Evolutionary conservation across 2,888 invertebrate species (phyloP), one percentile per base, ranked within the genome.

Genomic region (Anorthoa munda): DNA sequence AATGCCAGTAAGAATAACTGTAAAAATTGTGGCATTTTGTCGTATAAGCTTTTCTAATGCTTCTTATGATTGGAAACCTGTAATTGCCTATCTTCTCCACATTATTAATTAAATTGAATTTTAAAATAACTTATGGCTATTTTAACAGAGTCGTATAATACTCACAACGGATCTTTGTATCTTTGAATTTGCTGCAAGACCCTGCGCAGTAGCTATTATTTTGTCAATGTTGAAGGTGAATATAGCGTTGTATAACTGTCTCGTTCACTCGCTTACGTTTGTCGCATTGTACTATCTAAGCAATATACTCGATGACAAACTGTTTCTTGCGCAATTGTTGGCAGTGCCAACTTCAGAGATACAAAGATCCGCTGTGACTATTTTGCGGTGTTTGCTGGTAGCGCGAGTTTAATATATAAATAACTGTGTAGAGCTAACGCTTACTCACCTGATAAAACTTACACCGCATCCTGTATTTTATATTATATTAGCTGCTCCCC

Each of bases 391-490:
- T 56, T 58, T 77, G 18, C 23, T 65, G 56, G 13, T 39, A 55
- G 39, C n/a, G n/a, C 45, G 15, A 39, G 39, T 53, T 51, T n/a
- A 12, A 18, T 66, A 55, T 66, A 70, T 69, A 69, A 46, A 55
- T 17, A 18, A 17, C 11, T 59, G n/a, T 39, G 23, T 55, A n/a
- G 53, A 46, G 61, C 74, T 51, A 67, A 64, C 50, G 50, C 73
- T 78, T 61, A 67, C 59, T 66, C 51, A 64, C 51, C 76, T 60
- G 61, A 79, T 75, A 76, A 71, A 77, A 81, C 68, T 72, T 78
- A 73, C 73, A 73, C 69, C 75, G 74, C 81, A 81, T 86, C 79
- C 81, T 78, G 81, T 82, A 21, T 72, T n/a, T n/a, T n/a, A n/a
- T n/a, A n/a, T n/a, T n/a, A n/a, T n/a, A n/a, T n/a, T n/a, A n/a